phyloP scores from a whole-genome alignment of 2,113 vertebrate genomes.

The Lasiurus cinereus region DNA sequence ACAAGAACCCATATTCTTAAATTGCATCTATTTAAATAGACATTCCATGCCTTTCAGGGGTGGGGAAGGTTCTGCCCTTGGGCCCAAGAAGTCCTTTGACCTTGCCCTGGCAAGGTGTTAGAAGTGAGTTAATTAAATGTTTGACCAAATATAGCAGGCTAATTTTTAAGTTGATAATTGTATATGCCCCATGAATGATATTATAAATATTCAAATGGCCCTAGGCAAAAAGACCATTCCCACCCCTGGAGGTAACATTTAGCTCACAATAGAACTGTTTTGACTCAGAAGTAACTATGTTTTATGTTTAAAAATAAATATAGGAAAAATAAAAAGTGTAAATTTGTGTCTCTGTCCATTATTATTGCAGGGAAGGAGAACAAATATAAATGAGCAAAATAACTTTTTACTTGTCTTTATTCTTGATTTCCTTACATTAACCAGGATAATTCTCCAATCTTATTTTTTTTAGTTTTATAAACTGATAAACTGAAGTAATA shows the following conservation, averaged over 20 bases:
- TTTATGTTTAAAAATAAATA: constrained; percentile 1
- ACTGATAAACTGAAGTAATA: neutral
- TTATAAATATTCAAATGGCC: too few species aligned
- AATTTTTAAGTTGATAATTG: too few species aligned
- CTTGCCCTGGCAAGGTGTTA: too few species aligned
- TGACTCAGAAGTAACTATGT: neutral
- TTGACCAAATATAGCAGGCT: too few species aligned
- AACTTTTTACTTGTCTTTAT: neutral
- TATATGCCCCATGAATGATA: too few species aligned
- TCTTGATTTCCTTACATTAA: constrained; percentile 18
- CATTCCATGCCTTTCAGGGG: neutral
- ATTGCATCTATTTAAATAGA: neutral
- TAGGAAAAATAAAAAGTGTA: neutral
- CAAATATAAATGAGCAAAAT: neutral
- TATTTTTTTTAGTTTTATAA: neutral
- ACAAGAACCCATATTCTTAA: neutral
- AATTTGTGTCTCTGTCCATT: neutral
- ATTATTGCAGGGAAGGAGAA: neutral
- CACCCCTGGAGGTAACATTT: neutral
- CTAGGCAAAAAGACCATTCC: too few species aligned
- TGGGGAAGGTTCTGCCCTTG: too few species aligned
- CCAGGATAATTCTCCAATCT: neutral
- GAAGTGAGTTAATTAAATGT: too few species aligned
- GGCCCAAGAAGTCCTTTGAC: too few species aligned
- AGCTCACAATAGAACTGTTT: neutral